Percentiles rank a stretch among this genome's conserved stretches.
Evolutionary conservation across 2,888 invertebrate genomes (phyloP).

Genomic region (Crocallis elinguaria): DNA sequence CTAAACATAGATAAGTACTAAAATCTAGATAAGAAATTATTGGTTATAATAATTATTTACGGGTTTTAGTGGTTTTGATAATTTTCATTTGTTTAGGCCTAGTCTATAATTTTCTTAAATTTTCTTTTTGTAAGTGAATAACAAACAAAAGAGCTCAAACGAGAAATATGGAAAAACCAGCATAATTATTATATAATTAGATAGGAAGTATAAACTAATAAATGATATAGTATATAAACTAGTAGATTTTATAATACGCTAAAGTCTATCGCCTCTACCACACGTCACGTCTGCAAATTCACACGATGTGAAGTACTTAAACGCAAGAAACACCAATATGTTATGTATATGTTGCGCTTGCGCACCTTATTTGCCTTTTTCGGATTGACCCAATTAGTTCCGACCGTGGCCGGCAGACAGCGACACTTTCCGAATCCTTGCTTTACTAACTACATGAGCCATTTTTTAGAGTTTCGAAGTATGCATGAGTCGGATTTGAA

Average conservation of each 20-base stretch:
- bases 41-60: no score
- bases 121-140: no score
- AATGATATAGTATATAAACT: not conserved
- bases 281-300: constrained; percentile 8
- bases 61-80: no score
- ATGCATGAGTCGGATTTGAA: no score
- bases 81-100: no score
- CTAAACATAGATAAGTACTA: no score
- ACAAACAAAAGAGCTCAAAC: no score
- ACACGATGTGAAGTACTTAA: constrained; percentile 7
- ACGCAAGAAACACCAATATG: constrained; percentile 38
- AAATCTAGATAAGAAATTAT: no score
- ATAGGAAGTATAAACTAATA: no score
- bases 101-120: no score
- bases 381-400: constrained; percentile 29
- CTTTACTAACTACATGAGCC: not conserved
- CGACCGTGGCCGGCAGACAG: constrained; percentile 11
- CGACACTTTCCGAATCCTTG: constrained; percentile 10
- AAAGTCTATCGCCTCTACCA: not conserved
- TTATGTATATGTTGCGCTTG: constrained; percentile 48
- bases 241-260: not conserved
- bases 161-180: no score
- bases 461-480: not conserved
- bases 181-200: no score
- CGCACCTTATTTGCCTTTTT: constrained; percentile 47